Conservation (phyloP, 2,888 invertebrate genomes). For the Epirrhoe alternata region DNA sequence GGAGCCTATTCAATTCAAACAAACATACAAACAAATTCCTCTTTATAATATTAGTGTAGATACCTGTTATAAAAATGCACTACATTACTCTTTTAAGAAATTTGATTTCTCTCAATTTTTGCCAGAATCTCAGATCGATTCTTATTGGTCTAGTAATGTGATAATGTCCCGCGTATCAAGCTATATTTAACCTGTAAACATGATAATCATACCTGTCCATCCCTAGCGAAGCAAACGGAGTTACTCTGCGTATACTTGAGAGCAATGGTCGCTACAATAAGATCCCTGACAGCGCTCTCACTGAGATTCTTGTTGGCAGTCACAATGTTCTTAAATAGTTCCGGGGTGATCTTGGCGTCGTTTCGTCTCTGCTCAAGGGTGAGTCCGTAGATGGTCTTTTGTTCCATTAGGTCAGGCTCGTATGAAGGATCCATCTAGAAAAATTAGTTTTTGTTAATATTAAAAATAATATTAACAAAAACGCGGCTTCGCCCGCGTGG, state of each 20-base stretch:
- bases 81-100: too few species aligned
- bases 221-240: constrained; percentile 97
- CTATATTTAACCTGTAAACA: too few species aligned
- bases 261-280: constrained; percentile 97
- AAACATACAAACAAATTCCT: too few species aligned
- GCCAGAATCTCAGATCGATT: too few species aligned
- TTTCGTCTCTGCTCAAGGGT: constrained; percentile 93
- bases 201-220: constrained; percentile 89
- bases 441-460: background rate
- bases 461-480: too few species aligned
- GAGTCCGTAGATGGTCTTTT: constrained; percentile 83
- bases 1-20: too few species aligned
- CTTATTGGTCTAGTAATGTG: too few species aligned
- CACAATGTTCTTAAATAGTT: constrained; percentile 93
- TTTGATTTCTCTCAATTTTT: too few species aligned
- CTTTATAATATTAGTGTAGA: too few species aligned
- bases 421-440: constrained; percentile 94
- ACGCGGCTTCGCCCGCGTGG: too few species aligned
- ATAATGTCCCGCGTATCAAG: too few species aligned
- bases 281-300: constrained; percentile 92
- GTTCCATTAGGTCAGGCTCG: constrained; percentile 92
- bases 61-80: too few species aligned
- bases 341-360: constrained; percentile 91
- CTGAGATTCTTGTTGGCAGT: constrained; percentile 88
- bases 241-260: constrained; percentile 99